A percentile compares a stretch with the other conserved stretches of the same genome.
These are phyloP conservation scores for Semicossyphus pulcher DNA, from an alignment of 2,113 vertebrate genomes.

Conservation along the genomic window DNA sequence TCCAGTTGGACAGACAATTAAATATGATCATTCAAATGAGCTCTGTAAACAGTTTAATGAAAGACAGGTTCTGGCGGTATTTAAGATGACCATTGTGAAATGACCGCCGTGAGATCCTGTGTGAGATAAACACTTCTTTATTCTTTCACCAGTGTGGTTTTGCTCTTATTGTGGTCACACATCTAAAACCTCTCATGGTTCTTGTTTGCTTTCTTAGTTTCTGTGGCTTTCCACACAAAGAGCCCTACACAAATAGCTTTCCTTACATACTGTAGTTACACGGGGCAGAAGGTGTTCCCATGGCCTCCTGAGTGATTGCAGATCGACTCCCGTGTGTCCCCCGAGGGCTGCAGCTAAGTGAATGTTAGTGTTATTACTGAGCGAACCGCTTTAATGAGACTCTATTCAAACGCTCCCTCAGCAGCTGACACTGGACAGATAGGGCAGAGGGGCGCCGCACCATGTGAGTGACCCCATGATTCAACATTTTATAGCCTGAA, in stretches of 20 bases:
- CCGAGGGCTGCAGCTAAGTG: slow-evolving; percentile 43
- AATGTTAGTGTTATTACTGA: slow-evolving; percentile 62
- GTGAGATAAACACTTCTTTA: slow-evolving; percentile 51
- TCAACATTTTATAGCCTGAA: slow-evolving; percentile 43
- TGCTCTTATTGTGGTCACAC: slow-evolving; percentile 42
- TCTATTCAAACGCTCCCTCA: slow-evolving; percentile 51
- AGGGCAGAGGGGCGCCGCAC: slow-evolving; percentile 18
- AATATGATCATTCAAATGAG: slow-evolving; percentile 57
- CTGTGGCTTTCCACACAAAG: slow-evolving; percentile 50
- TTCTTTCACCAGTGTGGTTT: slow-evolving; percentile 46
- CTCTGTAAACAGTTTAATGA: slow-evolving; percentile 36
- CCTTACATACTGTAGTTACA: slow-evolving; percentile 39
- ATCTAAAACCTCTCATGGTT: slow-evolving; percentile 40
- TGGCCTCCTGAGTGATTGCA: slow-evolving; percentile 55
- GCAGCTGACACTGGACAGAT: slow-evolving; percentile 58
- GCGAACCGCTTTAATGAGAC: slow-evolving; percentile 62
- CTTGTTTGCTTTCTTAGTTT: slow-evolving; percentile 44
- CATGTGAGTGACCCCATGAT: slow-evolving; percentile 63
- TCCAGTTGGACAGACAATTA: slow-evolving; percentile 50
- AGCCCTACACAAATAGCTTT: slow-evolving; percentile 35
- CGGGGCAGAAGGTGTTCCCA: slow-evolving; percentile 62
- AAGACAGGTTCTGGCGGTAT: slow-evolving; percentile 16
- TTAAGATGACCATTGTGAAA: not conserved
- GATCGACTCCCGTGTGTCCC: slow-evolving; percentile 45
- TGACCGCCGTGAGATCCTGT: slow-evolving; percentile 51